These are phyloP conservation scores for Ahaetulla prasina DNA, from an alignment of 2,113 vertebrate genomes.

Conservation along the genomic window DNA sequence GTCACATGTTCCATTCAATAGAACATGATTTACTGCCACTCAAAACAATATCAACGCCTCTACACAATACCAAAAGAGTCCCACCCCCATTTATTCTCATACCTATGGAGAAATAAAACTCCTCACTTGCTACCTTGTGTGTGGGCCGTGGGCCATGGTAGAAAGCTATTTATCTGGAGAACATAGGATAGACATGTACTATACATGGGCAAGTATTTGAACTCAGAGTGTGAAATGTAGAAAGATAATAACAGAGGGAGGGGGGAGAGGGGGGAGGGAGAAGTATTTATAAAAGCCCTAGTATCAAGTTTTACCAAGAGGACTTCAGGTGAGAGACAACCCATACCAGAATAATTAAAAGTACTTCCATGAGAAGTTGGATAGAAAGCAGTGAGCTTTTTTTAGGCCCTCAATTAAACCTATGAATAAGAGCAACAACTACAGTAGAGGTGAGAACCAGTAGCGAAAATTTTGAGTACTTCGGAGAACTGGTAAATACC, in stretches of 20 bases:
- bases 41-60: neutral
- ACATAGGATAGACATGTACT: too few relatives aligned
- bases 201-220: too few relatives aligned
- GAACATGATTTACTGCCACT: neutral
- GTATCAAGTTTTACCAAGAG: too few relatives aligned
- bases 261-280: neutral
- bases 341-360: neutral
- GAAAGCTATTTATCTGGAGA: too few relatives aligned
- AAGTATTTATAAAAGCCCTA: neutral
- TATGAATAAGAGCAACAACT: neutral
- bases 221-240: neutral
- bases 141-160: too few relatives aligned
- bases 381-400: neutral
- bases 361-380: neutral
- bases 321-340: neutral
- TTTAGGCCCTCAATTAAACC: neutral
- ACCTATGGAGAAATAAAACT: neutral
- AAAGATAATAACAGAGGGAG: neutral
- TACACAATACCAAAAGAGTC: neutral
- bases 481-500: too few relatives aligned
- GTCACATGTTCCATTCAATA: neutral
- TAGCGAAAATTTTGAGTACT: too few relatives aligned
- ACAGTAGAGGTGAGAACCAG: too few relatives aligned
- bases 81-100: neutral
- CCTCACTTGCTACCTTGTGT: too few relatives aligned